These are phyloP conservation scores for Taeniopygia guttata DNA, from an alignment of 2,797 vertebrate genomes.

Conservation along the genomic window DNA sequence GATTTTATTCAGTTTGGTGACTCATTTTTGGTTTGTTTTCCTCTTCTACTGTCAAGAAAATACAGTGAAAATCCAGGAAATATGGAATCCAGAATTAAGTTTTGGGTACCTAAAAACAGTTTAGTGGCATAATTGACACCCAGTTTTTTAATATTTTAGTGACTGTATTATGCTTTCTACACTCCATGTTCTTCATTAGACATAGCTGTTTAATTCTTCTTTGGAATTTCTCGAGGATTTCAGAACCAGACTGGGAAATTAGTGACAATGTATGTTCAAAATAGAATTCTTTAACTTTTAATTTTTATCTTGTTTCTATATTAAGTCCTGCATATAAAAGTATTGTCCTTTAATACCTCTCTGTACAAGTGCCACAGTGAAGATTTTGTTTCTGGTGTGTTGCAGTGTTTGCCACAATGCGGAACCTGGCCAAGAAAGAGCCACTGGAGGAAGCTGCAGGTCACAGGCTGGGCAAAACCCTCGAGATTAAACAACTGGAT, in stretches of 20 bases:
- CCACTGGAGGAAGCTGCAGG: constrained; percentile 77
- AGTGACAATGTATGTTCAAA: neutral
- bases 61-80: neutral
- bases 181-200: neutral
- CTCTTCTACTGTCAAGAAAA: neutral
- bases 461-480: constrained; percentile 77
- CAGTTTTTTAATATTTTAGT: neutral
- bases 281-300: neutral
- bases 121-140: neutral
- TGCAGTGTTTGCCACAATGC: constrained; percentile 87
- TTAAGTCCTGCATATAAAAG: neutral
- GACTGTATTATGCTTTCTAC: neutral
- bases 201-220: neutral
- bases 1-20: neutral
- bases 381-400: neutral
- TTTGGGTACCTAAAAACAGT: neutral
- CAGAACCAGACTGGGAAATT: neutral
- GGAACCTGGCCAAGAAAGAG: constrained; percentile 77
- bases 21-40: neutral
- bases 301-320: neutral
- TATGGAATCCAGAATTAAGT: neutral
- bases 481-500: constrained; percentile 85
- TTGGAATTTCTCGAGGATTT: neutral
- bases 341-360: neutral
- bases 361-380: neutral